Evolutionary conservation across 2,797 vertebrate genomes (phyloP), one percentile per base, ranked within the genome.

Genomic region (Hephaestus fuliginosus): DNA sequence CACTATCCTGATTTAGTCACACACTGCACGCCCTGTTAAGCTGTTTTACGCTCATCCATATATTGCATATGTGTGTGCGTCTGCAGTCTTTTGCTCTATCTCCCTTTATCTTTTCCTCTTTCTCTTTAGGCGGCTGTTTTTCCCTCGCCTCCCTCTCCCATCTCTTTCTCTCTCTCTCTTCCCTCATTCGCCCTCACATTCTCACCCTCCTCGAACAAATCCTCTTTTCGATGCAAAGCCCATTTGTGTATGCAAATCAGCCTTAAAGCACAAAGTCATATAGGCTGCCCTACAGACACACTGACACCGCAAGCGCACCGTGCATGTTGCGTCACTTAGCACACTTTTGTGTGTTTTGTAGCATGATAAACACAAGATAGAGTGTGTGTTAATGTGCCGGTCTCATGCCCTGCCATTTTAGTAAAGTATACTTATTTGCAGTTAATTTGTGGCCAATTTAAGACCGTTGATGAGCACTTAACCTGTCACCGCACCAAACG

Each of bases 401-500:
- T 82, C 51, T 70, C 30, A 55, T 79, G 33, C 46, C n/a, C 14
- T 7, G n/a, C 43, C 11, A 53, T 74, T 83, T 53, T 44, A 53
- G 10, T 58, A 56, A 84, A 74, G 61, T 67, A 46, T 51, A 68
- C 70, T 62, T 81, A 71, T 71, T 46, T 46, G 17, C 61, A 46
- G 58, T 74, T 84, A 74, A 89, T 89, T 83, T 88, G 49, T 68
- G 71, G 64, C 41, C 55, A 73, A 74, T 90, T 82, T 78, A 67
- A 86, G 56, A 66, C 41, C 22, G 7, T 53, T 68, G 74, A 85
- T 81, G 76, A 86, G 70, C 82, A 84, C 74, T 87, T 88, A 87
- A 91, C 87, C 80, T 85, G 86, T 87, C 87, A 85, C 57, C 43
- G 44, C 70, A 84, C 80, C 77, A 83, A 93, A 89, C 91, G 75